These are phyloP conservation scores for Myiozetetes cayanensis DNA, from an alignment of 2,113 vertebrate genomes.

Conservation along the genomic window DNA sequence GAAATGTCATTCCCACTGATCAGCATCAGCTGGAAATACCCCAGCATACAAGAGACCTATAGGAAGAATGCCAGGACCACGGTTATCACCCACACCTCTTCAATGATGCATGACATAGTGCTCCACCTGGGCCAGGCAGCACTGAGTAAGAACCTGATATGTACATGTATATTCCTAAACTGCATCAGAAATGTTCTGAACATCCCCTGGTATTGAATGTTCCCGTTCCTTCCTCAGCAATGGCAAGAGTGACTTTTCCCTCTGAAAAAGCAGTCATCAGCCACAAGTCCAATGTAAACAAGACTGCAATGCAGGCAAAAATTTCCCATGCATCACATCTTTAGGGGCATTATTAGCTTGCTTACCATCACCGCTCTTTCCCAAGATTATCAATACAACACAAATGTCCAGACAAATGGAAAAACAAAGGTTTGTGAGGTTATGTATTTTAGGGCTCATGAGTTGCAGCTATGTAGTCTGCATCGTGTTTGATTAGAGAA, in stretches of 20 bases:
- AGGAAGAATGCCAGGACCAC: background rate
- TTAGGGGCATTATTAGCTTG: background rate
- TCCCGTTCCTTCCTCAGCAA: background rate
- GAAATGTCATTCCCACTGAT: background rate
- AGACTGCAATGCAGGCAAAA: background rate
- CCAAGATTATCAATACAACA: background rate
- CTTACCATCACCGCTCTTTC: background rate
- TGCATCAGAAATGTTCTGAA: background rate
- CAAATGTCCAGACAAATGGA: background rate
- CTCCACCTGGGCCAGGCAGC: background rate
- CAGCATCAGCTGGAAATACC: background rate
- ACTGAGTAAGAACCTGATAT: background rate
- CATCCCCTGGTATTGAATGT: background rate
- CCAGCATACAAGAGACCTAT: background rate
- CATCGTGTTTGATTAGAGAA: background rate
- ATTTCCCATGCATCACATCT: background rate
- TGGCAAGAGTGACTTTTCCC: background rate
- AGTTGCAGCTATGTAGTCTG: background rate
- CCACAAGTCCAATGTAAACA: background rate
- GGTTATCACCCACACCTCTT: background rate
- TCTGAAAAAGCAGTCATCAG: background rate
- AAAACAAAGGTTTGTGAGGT: background rate
- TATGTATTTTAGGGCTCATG: background rate
- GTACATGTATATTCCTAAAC: fast-evolving
- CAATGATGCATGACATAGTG: background rate